phyloP scores from a whole-genome alignment of 2,113 vertebrate species.

The Polypterus bichir region DNA sequence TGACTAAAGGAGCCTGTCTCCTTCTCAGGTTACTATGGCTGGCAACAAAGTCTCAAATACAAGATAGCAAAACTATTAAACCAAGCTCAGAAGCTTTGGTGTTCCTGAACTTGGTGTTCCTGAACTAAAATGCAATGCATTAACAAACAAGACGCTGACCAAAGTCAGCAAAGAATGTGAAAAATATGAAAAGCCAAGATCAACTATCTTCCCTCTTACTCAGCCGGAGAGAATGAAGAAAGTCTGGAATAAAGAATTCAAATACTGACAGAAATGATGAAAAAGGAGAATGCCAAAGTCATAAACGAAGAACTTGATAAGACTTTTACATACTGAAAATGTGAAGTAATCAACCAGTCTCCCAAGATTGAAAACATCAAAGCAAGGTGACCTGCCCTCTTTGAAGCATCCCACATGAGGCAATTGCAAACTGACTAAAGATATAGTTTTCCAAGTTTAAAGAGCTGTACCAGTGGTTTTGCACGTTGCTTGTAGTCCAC shows the following conservation, averaged over 20 bases:
- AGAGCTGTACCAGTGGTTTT: constrained; percentile 12
- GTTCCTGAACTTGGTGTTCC: constrained; percentile 24
- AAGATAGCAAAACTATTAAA: constrained; percentile 25
- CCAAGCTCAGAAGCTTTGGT: constrained; percentile 19
- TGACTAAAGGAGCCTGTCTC: constrained; percentile 25
- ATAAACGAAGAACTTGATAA: constrained; percentile 22
- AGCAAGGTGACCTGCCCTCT: constrained; percentile 22
- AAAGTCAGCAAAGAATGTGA: constrained; percentile 21
- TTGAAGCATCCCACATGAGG: constrained; percentile 19
- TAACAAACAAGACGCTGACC: constrained; percentile 17
- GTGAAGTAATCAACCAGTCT: constrained; percentile 11
- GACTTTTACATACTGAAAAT: constrained; percentile 18
- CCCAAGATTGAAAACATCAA: constrained; percentile 18
- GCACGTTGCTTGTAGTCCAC: neutral
- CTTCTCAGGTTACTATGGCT: constrained; percentile 24
- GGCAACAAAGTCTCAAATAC: constrained; percentile 24
- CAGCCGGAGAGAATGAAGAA: constrained; percentile 17
- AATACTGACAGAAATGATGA: constrained; percentile 21
- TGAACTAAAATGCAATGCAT: constrained; percentile 19
- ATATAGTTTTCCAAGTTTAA: constrained; percentile 8
- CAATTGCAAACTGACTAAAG: constrained; percentile 4
- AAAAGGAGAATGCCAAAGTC: constrained; percentile 18
- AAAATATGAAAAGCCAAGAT: constrained; percentile 21
- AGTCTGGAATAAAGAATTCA: constrained; percentile 19
- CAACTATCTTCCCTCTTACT: constrained; percentile 22